Percentiles rank a stretch among this genome's conserved stretches.
These are phyloP conservation scores for Dunckerocampus dactyliophorus DNA, from an alignment of 2,113 vertebrate species.

Conservation along the genomic window DNA sequence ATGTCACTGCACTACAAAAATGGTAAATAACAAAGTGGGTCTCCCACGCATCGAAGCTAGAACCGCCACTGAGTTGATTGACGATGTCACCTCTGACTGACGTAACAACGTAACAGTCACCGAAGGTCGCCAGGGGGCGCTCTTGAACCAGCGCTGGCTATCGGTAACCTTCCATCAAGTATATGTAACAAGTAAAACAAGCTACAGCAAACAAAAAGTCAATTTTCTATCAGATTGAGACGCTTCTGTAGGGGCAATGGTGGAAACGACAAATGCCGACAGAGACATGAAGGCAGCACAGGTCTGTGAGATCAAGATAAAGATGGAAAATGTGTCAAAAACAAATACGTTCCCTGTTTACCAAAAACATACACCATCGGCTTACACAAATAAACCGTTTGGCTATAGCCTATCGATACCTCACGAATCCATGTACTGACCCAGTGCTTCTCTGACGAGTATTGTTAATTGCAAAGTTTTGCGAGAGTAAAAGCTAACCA, in stretches of 20 bases:
- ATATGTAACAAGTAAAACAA: too few species aligned
- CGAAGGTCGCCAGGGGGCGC: slow-evolving; percentile 9
- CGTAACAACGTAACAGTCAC: not conserved
- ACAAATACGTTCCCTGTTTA: not conserved
- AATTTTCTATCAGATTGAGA: not conserved
- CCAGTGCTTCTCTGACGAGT: too few species aligned
- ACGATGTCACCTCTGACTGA: too few species aligned
- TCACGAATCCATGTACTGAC: too few species aligned
- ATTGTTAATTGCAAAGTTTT: too few species aligned
- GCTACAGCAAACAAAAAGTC: not conserved
- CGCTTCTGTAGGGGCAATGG: too few species aligned
- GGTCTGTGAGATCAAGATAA: slow-evolving; percentile 5
- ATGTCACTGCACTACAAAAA: too few species aligned
- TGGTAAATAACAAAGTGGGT: too few species aligned
- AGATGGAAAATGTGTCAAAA: not conserved
- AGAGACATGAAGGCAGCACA: not conserved
- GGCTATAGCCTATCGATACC: too few species aligned
- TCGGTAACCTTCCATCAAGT: not conserved
- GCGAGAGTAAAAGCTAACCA: too few species aligned
- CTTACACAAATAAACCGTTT: not conserved
- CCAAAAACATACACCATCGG: not conserved
- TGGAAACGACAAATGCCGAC: not conserved
- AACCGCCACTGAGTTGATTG: too few species aligned
- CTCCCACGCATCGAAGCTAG: too few species aligned
- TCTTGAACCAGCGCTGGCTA: not conserved